These are phyloP conservation scores for Halcyon badia DNA, from an alignment of 2,797 vertebrate species.

Conservation along the genomic window DNA sequence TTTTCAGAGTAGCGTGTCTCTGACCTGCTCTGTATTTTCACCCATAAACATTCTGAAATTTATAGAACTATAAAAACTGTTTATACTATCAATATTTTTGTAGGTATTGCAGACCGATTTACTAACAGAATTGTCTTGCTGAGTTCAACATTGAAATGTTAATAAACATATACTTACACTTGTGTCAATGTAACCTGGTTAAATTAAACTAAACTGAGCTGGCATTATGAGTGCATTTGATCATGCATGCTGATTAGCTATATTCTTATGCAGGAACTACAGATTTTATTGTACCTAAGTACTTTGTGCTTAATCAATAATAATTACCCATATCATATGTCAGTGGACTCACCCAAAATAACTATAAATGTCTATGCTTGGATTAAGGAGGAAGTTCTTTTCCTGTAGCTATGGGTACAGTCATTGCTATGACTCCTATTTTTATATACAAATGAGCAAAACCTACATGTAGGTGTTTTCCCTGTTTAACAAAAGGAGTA, in stretches of 20 bases:
- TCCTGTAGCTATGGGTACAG: constrained; percentile 40
- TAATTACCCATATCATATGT: constrained; percentile 25
- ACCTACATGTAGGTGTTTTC: constrained; percentile 33
- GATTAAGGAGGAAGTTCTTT: constrained; percentile 45
- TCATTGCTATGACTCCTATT: constrained; percentile 35
- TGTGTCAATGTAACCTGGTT: constrained; percentile 45
- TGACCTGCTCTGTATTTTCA: constrained; percentile 20
- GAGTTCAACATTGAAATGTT: constrained; percentile 11
- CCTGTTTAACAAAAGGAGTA: background rate
- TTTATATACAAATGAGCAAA: constrained; percentile 57
- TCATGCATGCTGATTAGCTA: background rate
- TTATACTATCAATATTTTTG: background rate
- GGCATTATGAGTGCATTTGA: constrained; percentile 22
- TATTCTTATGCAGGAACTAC: background rate
- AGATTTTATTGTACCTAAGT: background rate
- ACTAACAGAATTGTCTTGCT: constrained; percentile 13
- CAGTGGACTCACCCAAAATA: constrained; percentile 27
- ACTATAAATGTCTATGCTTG: constrained; percentile 5
- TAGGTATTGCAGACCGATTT: background rate
- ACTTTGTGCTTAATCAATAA: background rate
- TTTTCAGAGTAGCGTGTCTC: background rate
- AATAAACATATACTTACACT: constrained; percentile 54
- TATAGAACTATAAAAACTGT: background rate
- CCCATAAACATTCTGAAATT: background rate
- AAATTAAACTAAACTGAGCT: constrained; percentile 55